Evolutionary conservation across 2,797 vertebrate genomes (phyloP), one percentile per base, ranked within the genome.

Genomic region (Gobionotothen gibberifrons): DNA sequence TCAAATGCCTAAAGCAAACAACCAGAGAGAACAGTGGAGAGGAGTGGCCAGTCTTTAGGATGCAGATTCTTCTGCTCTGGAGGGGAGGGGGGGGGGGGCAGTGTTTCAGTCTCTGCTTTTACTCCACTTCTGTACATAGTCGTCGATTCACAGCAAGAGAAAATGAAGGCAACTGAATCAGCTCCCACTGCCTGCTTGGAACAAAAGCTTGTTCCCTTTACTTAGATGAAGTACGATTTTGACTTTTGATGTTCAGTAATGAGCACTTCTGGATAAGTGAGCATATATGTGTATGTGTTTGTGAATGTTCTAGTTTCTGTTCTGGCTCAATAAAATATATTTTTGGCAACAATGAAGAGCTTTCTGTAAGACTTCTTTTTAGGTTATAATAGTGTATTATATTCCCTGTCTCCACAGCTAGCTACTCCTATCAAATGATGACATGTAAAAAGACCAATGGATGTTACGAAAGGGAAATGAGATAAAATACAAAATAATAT

Each of bases 331-430:
- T 93, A 94, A 92, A 91, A 85, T 57, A 88, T 93, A 93, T 94
- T 95, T 95, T 95, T 95, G 94, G 94, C 94, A 95, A 95, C 93
- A 90, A 90, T 89, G 84, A 94, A 90, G 93, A 94, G 91, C 90
- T 93, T 93, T 93, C 86, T 85, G 83, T 73, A 86, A 91, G 85
- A 88, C 84, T 49, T 82, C 90, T 90, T 56, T 85, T 88, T 85
- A 87, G 86, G 86, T 90, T 91, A 83, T 86, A 90, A 90, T 85
- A 86, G 87, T 89, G 84, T 89, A 87, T 89, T 89, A 90, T 86
- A 82, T 82, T 85, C 77, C 86, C 89, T 74, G 83, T 90, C 85
- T 92, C 85, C 88, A 81, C 77, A 84, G 83, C 60, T 90, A 88
- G 91, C 91, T 90, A 90, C 86, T 90, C 88, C 85, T 89, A 89